phyloP scores from a whole-genome alignment of 2,888 invertebrate genomes.

The Tubiluchus corallicola region DNA sequence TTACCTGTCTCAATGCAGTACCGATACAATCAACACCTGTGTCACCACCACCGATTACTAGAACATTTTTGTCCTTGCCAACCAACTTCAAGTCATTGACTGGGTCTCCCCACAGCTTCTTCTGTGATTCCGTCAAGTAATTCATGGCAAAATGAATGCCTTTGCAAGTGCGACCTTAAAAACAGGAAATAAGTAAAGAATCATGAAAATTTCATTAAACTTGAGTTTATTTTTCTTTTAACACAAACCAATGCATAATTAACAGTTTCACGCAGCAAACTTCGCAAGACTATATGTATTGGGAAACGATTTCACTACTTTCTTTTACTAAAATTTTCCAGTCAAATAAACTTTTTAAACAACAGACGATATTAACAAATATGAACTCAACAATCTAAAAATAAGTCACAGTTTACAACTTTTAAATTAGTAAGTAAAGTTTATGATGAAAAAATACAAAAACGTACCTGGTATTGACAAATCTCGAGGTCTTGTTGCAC shows the following conservation, averaged over 20 bases:
- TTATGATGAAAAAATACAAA: slow-evolving; percentile 8
- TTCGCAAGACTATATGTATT: no score
- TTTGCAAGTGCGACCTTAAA: slow-evolving; percentile 57
- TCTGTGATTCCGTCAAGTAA: slow-evolving; percentile 90
- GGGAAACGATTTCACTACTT: no score
- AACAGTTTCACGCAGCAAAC: no score
- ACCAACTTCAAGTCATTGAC: slow-evolving; percentile 38
- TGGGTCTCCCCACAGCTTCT: slow-evolving; percentile 58
- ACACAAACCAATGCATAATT: no score
- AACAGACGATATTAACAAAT: no score
- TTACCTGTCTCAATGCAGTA: slow-evolving; percentile 63
- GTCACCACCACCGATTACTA: slow-evolving; percentile 70
- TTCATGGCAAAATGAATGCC: slow-evolving; percentile 97
- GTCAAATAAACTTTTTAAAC: no score
- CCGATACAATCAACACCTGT: slow-evolving; percentile 97
- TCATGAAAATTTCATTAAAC: background rate
- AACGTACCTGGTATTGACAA: slow-evolving; percentile 33
- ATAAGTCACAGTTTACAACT: no score
- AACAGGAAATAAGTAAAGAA: slow-evolving; percentile 6
- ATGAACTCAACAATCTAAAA: no score
- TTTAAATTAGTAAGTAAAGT: no score
- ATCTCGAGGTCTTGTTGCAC: slow-evolving; percentile 92
- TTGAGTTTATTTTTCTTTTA: no score
- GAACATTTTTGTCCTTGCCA: slow-evolving; percentile 81
- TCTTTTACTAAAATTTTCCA: no score